Conservation (phyloP, 2,797 vertebrate species). For the Intellagama lesueurii region DNA sequence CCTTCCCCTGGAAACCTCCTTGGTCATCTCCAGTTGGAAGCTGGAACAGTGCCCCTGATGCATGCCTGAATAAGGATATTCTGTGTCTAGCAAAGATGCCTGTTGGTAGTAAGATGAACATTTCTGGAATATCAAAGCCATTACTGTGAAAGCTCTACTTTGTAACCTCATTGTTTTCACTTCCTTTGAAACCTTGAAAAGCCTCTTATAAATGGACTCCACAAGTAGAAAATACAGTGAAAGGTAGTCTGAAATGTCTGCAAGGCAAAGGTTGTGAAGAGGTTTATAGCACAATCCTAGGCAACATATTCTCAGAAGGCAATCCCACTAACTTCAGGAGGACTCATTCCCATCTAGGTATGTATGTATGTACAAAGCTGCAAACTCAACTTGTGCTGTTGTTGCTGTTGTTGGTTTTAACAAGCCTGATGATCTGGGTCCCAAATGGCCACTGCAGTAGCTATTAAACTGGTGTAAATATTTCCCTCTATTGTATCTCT, state of each 20-base stretch:
- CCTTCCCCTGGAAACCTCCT: too few relatives aligned
- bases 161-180: conserved; percentile 6
- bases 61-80: background rate
- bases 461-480: background rate
- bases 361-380: background rate
- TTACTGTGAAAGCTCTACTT: background rate
- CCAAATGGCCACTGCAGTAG: background rate
- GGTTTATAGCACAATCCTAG: background rate
- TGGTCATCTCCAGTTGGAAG: background rate
- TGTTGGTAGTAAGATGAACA: background rate
- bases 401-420: too few relatives aligned
- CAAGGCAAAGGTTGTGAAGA: background rate
- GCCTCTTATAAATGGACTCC: background rate
- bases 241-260: background rate
- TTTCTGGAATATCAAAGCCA: background rate
- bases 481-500: background rate
- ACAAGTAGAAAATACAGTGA: background rate
- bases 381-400: too few relatives aligned
- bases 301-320: background rate
- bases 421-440: background rate
- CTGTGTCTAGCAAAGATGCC: background rate
- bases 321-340: background rate
- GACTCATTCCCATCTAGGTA: background rate
- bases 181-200: background rate
- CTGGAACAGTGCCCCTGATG: background rate